A percentile compares a stretch with the other conserved stretches of the same genome.
These are phyloP conservation scores for Hyla sarda DNA, from an alignment of 2,113 vertebrate genomes.

Conservation along the genomic window DNA sequence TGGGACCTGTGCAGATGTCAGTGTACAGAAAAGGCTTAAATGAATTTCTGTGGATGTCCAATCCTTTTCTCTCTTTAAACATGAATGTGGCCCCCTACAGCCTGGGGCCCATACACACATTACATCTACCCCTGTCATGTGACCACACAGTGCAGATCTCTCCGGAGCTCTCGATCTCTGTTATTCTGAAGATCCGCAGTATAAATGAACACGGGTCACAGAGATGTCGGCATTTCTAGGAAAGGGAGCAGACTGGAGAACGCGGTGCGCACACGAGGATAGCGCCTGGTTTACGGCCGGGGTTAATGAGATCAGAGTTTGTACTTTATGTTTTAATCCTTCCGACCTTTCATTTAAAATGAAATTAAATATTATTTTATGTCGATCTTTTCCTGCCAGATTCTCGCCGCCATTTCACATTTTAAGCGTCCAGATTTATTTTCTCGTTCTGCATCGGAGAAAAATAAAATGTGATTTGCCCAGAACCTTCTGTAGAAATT, in stretches of 20 bases:
- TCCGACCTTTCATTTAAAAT: conserved; percentile 50
- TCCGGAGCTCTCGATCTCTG: not conserved
- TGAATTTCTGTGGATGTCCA: no score
- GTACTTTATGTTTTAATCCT: conserved; percentile 43
- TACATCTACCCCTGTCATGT: no score
- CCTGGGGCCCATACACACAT: not conserved
- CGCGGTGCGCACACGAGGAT: not conserved
- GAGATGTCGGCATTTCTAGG: conserved; percentile 24
- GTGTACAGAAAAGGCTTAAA: no score
- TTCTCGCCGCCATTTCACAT: not conserved
- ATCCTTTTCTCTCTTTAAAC: no score
- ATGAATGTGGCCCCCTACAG: no score
- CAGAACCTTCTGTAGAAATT: not conserved
- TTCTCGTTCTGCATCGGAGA: not conserved
- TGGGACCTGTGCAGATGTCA: no score
- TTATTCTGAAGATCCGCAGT: not conserved
- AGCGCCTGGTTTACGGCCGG: conserved; percentile 12
- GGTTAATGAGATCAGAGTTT: conserved; percentile 55
- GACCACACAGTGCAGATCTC: not conserved
- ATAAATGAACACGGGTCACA: not conserved
- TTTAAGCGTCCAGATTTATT: conserved; percentile 37
- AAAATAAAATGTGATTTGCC: not conserved
- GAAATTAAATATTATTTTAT: conserved; percentile 49
- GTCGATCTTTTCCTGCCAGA: conserved; percentile 27
- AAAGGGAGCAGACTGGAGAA: not conserved